Percentiles rank a stretch among this genome's conserved stretches.
Evolutionary conservation across 2,797 vertebrate genomes (phyloP).

Genomic region (Streptopelia turtur): DNA sequence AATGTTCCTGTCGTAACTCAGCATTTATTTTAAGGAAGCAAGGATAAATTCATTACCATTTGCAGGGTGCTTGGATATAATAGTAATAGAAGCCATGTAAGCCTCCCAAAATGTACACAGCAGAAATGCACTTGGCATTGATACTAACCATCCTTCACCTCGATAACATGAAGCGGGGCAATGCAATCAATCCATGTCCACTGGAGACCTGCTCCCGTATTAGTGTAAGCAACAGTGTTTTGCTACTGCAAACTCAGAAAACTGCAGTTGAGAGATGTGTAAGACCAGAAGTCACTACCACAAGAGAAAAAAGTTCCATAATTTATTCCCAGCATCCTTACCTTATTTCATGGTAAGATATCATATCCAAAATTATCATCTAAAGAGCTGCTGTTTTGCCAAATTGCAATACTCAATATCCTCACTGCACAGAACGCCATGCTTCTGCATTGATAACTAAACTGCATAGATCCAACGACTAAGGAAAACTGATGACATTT

Average conservation of each 20-base stretch:
- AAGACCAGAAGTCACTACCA: not conserved
- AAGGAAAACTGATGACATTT: not conserved
- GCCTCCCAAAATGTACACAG: rapidly evolving
- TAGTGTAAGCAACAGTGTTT: not conserved
- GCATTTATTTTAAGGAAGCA: conserved; percentile 59
- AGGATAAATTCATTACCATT: conserved; percentile 62
- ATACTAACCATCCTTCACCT: conserved; percentile 17
- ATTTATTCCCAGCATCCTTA: not conserved
- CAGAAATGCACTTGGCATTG: not conserved
- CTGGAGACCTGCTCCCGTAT: not conserved
- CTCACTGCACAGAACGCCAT: not conserved
- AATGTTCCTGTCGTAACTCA: conserved; percentile 20
- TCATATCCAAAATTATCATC: not conserved
- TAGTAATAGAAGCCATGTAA: not conserved
- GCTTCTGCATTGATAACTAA: not conserved
- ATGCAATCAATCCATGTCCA: not conserved
- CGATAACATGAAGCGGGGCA: not conserved
- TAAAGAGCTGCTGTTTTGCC: not conserved
- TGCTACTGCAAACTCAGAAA: not conserved
- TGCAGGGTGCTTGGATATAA: not conserved
- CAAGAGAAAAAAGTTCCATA: not conserved
- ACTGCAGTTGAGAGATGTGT: not conserved
- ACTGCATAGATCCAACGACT: not conserved
- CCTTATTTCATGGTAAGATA: not conserved
- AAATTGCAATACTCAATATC: not conserved